Percentiles rank a stretch among this genome's conserved stretches.
phyloP scores from a whole-genome alignment of 2,797 vertebrate species.

The Poliocrania exsul region DNA sequence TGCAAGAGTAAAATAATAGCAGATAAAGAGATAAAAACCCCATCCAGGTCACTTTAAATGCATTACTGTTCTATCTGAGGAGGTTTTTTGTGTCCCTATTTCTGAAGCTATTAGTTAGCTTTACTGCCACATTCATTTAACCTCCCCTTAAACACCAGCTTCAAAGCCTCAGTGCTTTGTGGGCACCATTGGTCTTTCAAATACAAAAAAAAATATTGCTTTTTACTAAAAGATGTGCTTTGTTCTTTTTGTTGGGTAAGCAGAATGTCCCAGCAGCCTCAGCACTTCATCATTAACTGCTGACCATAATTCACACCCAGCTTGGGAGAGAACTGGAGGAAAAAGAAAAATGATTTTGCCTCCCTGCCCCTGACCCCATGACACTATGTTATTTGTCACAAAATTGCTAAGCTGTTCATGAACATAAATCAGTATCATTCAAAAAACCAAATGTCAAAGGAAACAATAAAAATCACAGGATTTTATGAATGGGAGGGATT shows the following conservation, averaged over 20 bases:
- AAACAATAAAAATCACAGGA: background rate
- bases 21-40: background rate
- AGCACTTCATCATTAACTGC: conserved; percentile 32
- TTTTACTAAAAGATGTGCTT: conserved; percentile 5
- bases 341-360: conserved; percentile 18
- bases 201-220: conserved; percentile 6
- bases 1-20: background rate
- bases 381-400: background rate
- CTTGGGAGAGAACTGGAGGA: background rate
- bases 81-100: background rate
- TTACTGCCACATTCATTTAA: background rate
- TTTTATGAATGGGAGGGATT: conserved; percentile 59
- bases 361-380: background rate
- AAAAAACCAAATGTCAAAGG: background rate
- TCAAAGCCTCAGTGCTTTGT: background rate
- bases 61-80: background rate
- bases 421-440: conserved; percentile 15
- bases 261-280: background rate
- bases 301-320: background rate
- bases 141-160: background rate
- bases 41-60: background rate
- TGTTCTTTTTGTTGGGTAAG: conserved; percentile 41
- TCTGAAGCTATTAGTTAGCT: conserved; percentile 9
- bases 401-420: background rate
- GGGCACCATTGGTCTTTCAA: background rate